Evolutionary conservation across 2,797 vertebrate species (phyloP), one percentile per base, ranked within the genome.

Genomic region (Spinibarbus caldwelli): DNA sequence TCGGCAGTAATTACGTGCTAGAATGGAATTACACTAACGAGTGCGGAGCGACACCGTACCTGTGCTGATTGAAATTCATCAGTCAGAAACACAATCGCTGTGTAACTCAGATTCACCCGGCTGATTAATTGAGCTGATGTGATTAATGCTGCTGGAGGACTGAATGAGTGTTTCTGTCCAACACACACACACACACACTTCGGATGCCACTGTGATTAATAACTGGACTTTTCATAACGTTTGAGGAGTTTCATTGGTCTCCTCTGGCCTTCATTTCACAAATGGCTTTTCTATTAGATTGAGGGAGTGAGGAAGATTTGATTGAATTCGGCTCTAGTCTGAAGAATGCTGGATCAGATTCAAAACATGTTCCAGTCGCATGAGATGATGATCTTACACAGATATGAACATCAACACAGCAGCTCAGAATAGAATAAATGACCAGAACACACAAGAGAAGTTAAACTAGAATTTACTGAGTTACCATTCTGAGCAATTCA

Each of bases 241-340:
- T 87, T 86, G 83, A 70, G 71, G 78, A 82, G 52, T 80, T 80
- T 90, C 90, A 91, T 92, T 91, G 90, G 91, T 0, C 76, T 91
- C 85, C 92, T 90, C 91, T 91, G 92, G 93, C 92, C 86, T 85
- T 95, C 91, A 94, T 94, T 94, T 94, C 92, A 92, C 93, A 92
- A 94, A 94, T 85, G 92, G 91, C 92, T 93, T 93, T 93, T 93
- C 91, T 94, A 95, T 95, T 95, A 94, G 92, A 94, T 95, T 95
- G 92, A 91, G 91, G 91, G 93, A 94, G 94, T 94, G 93, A 94
- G 93, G 91, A 91, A 80, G 91, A 90, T 90, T 84, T 75, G 89
- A 93, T 92, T 89, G 94, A 95, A 95, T 95, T 95, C 95, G 95
- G 90, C 92, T 19, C 54, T 77, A 91, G 90, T 91, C 91, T 90